Percentiles rank a stretch among this genome's conserved stretches.
These are phyloP conservation scores for Amblyjoppa proteus DNA, from an alignment of 2,888 invertebrate genomes.

Conservation along the genomic window DNA sequence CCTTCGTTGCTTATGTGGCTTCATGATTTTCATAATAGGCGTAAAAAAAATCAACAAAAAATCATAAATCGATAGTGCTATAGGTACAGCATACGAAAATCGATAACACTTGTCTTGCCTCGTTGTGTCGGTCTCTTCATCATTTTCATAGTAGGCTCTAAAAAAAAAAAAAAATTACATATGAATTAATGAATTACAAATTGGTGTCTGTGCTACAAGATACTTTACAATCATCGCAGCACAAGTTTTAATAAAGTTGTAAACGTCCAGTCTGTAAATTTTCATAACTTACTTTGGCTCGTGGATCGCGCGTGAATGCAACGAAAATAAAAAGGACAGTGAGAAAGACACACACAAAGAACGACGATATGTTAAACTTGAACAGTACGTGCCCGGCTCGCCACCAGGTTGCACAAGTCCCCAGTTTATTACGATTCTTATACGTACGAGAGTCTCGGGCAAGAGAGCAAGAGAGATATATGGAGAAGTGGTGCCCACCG, in stretches of 20 bases:
- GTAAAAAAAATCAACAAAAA: not conserved
- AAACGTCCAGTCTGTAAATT: slow-evolving; percentile 29
- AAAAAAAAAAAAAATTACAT: not conserved
- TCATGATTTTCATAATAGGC: not conserved
- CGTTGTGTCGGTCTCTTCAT: not conserved
- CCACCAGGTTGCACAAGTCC: slow-evolving; percentile 51
- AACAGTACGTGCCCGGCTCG: slow-evolving; percentile 27
- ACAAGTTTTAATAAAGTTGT: slow-evolving; percentile 37
- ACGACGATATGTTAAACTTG: slow-evolving; percentile 34
- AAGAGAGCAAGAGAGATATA: slow-evolving; percentile 22
- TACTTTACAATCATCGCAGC: not conserved
- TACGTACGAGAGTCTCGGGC: slow-evolving; percentile 21
- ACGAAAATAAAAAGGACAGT: slow-evolving; percentile 30
- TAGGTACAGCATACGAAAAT: not conserved
- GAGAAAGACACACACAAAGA: slow-evolving; percentile 30
- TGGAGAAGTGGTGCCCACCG: slow-evolving; percentile 37
- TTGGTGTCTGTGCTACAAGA: not conserved
- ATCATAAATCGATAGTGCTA: too few relatives aligned
- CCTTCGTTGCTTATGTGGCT: not conserved
- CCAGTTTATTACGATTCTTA: slow-evolving; percentile 62
- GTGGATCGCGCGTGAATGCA: slow-evolving; percentile 31
- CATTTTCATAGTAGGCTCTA: not conserved
- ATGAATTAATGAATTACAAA: not conserved
- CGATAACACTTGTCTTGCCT: not conserved
- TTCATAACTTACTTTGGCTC: slow-evolving; percentile 37